Base-by-base conservation (phyloP, 2,888 invertebrate genomes). In the Pogonocherus hispidulus region DNA sequence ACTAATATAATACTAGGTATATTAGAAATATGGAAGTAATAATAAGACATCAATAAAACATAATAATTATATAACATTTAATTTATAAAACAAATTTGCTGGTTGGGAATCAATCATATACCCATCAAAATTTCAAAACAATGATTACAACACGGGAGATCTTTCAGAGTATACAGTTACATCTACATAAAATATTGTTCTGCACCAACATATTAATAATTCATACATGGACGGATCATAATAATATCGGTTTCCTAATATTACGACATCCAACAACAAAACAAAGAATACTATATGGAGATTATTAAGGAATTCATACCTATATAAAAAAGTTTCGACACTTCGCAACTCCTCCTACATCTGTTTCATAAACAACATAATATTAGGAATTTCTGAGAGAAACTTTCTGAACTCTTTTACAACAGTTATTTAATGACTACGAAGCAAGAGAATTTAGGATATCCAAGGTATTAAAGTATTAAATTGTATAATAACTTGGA, bases 331-430 rank as follows among this genome's bases (percentile, higher is more conserved):
- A 37, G 41, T 41, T 41, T 55, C 16, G 55, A 55, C 55, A 55
- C 19, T 9, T 18, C 4, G 3, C 1, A 47, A 41, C 37, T 55
- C 22, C 37, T 35, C 35, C 20, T 37, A 55, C 41, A 37, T 37
- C 19, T 55, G 37, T 22, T 55, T 55, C 37, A 55, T 55, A 55
- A 55, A 55, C 37, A 55, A 37, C 19, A 55, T 35, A n/a, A n/a
- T n/a, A 55, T 55, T 22, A 35, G 55, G 55, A 19, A 35, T 55
- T 55, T 55, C 20, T 18, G 19, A 19, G 19, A 20, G 35, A 55
- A 16, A 27, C 19, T 23, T 37, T 55, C 55, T 4, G 11, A 55
- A 55, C 55, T 55, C 55, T 35, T 41, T 27, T 32, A 41, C 14
- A 37, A 20, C 55, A 37, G 37, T 55, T 41, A 20, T 14, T 37